Percentiles rank a stretch among this genome's conserved stretches.
Evolutionary conservation across 2,888 invertebrate genomes (phyloP).

Genomic region (Andrena marginata): DNA sequence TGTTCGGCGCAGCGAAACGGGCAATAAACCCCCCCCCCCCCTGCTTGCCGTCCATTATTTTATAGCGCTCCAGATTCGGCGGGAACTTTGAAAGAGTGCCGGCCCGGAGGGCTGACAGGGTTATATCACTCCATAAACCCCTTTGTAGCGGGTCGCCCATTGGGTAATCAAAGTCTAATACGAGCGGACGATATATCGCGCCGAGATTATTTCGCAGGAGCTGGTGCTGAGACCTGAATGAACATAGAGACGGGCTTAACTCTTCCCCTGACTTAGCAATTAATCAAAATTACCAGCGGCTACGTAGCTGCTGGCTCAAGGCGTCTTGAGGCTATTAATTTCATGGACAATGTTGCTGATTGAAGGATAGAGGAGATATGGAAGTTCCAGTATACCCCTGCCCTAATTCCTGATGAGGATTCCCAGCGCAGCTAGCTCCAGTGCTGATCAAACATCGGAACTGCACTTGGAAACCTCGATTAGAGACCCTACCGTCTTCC

Average conservation of each 20-base stretch:
- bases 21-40: constrained; percentile 62
- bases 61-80: constrained; percentile 55
- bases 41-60: constrained; percentile 62
- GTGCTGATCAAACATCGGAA: constrained; percentile 5
- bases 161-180: constrained; percentile 60
- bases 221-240: background rate
- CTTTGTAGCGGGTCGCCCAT: constrained; percentile 37
- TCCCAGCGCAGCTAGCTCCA: background rate
- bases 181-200: constrained; percentile 52
- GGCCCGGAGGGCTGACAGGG: constrained; percentile 11
- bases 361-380: background rate
- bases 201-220: constrained; percentile 30
- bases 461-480: background rate
- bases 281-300: background rate
- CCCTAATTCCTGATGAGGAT: background rate
- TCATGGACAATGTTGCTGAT: background rate
- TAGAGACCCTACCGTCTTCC: background rate
- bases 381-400: background rate
- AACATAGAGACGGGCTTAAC: no score
- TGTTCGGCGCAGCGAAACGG: constrained; percentile 60
- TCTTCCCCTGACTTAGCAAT: background rate
- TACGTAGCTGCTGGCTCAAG: background rate
- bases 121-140: constrained; percentile 63
- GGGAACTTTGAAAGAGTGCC: constrained; percentile 61
- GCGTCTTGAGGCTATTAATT: background rate